Evolutionary conservation across 2,113 vertebrate species (phyloP), one percentile per base, ranked within the genome.

Genomic region (Rhombomys opimus): DNA sequence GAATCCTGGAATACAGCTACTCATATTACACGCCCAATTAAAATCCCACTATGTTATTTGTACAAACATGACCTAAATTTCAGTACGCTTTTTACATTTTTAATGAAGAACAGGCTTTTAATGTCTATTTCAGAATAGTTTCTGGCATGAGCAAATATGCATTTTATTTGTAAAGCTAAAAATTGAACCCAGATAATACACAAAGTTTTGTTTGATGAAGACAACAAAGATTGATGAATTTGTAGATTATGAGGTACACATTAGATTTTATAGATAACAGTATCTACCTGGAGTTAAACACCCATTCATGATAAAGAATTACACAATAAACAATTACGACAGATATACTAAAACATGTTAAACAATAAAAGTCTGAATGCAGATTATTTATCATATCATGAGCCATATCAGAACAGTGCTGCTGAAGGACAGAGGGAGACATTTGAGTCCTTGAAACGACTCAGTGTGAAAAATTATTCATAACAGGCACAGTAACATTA

Each of bases 31-130:
- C 91, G 77, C 93, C 73, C 91, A 95, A 95, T 87, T 93, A 96
- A 97, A 92, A 94, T 46, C 30, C 8, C 30, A 87, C 10, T 82
- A 81, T 92, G 54, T 59, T 95, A 95, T 96, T 96, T 94, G 67
- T 89, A 92, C 89, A 92, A 89, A 67, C 54, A 94, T 98, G 96
- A 75, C 91, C 94, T 95, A 96, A 89, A 96, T 97, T 93, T 87
- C 38, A 94, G 67, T 41, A 22, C 46, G 13, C 4, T 94, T 54
- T 84, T 92, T 96, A 89, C 59, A 96, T 91, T 91, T 94, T 95
- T 97, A 95, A 90, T 95, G 88, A 95, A 92, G 41, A 88, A 73
- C 50, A 65, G 67, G 38, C 11, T 86, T 92, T 85, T 54, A 87
- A 50, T 27, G 23, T 86, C 72, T 88, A 12, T 59, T 5, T 95